A percentile compares a stretch with the other conserved stretches of the same genome.
phyloP scores from a whole-genome alignment of 2,888 invertebrate genomes.

The Lasius fuliginosus region DNA sequence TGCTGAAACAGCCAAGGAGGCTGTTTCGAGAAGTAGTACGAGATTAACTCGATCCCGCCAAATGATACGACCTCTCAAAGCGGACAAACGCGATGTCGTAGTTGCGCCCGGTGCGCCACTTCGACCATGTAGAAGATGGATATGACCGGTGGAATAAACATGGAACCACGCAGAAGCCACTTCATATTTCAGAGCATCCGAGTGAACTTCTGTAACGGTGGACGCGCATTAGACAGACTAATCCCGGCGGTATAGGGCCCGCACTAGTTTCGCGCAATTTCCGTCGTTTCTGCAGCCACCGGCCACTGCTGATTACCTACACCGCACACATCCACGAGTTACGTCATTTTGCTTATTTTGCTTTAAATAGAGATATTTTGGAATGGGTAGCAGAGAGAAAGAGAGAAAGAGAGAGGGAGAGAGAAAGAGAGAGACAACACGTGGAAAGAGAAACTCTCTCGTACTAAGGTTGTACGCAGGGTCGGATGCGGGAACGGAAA shows the following conservation, averaged over 20 bases:
- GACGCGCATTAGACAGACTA: slow-evolving; percentile 72
- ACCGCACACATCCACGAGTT: slow-evolving; percentile 57
- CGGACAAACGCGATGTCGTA: slow-evolving; percentile 53
- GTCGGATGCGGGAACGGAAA: slow-evolving; percentile 27
- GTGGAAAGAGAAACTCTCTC: slow-evolving; percentile 28
- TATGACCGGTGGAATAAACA: slow-evolving; percentile 59
- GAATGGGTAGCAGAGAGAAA: neutral
- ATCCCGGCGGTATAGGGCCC: slow-evolving; percentile 65
- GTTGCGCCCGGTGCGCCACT: slow-evolving; percentile 49
- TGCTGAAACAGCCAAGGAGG: slow-evolving; percentile 16
- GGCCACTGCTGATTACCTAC: slow-evolving; percentile 70
- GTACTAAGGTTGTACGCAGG: slow-evolving; percentile 50
- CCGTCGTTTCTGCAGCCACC: slow-evolving; percentile 67
- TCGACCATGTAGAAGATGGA: slow-evolving; percentile 62
- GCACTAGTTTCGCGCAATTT: slow-evolving; percentile 71
- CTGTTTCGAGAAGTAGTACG: slow-evolving; percentile 43
- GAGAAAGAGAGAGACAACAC: slow-evolving; percentile 17
- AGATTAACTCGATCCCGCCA: slow-evolving; percentile 52
- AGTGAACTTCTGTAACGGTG: slow-evolving; percentile 68
- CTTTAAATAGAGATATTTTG: slow-evolving; percentile 66
- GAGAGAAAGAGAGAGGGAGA: slow-evolving; percentile 18
- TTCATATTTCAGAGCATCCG: slow-evolving; percentile 69
- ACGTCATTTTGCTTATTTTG: slow-evolving; percentile 68
- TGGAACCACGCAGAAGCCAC: slow-evolving; percentile 54
- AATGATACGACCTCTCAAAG: slow-evolving; percentile 55